Evolutionary conservation across 2,113 vertebrate species (phyloP), one percentile per base, ranked within the genome.

Genomic region (Spermophilus dauricus): DNA sequence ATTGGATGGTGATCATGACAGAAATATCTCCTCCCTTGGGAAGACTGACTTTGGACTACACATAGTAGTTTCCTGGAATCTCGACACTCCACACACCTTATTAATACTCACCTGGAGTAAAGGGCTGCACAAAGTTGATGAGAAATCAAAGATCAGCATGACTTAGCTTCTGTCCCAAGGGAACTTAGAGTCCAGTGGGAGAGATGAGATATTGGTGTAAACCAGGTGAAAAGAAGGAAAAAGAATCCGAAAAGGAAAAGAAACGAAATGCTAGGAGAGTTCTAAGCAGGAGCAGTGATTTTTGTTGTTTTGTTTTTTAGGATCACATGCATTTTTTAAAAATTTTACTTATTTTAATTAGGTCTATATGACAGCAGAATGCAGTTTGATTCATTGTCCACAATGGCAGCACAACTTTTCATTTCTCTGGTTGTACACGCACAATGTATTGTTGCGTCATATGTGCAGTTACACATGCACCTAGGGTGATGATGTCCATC

Each of bases 111-210:
- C 17, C 2, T 42, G 12, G 8, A 28, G 70, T 87, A 78, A 88
- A 81, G 56, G 48, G 2, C 20, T 72, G 0, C 65, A n/a, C 9
- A 56, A 87, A 28, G 14, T 75, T 42, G 85, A 12, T 76, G 67
- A 86, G n/a, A 89, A 70, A 89, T 58, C 45, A 51, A 78, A 89
- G 30, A 58, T 89, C 80, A 91, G 18, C 63, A 45, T 72, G 70
- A 92, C 65, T 90, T 75, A 78, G 34, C 42, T 75, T 97, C 37
- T 87, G n/a, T 87, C 5, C 5, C 9, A 80, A 58, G 13, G 53
- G 12, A 92, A 80, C 22, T 45, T 69, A 34, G 24, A 94, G n/a
- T 37, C 0, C 32, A 56, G 4, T 8, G 26, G 12, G 22, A 30
- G 75, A 87, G 63, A 78, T 37, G 86, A 86, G 77, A 78, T 37